Evolutionary conservation across 2,113 vertebrate genomes (phyloP).

Genomic region (Pardalotus punctatus): DNA sequence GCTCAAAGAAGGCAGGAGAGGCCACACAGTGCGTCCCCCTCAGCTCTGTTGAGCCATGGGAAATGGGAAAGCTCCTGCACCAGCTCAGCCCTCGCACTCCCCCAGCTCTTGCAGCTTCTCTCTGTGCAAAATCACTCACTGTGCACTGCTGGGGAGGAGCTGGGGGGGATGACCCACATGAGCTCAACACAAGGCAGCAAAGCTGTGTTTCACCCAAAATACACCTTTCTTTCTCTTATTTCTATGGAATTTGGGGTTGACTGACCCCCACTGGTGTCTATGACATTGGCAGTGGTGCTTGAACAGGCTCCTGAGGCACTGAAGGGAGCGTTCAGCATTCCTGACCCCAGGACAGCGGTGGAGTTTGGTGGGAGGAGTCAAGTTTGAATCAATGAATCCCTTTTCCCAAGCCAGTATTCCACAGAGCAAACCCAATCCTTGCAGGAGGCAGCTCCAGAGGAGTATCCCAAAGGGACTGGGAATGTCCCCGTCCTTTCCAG

Average conservation of each 20-base stretch:
- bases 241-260: background rate
- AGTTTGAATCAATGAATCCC: background rate
- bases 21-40: background rate
- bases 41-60: background rate
- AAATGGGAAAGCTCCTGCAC: background rate
- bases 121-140: rapidly evolving
- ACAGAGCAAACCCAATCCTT: background rate
- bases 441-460: background rate
- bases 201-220: background rate
- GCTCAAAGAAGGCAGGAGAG: background rate
- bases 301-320: background rate
- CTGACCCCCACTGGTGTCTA: rapidly evolving
- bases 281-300: rapidly evolving
- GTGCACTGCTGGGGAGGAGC: background rate
- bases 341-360: background rate
- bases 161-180: rapidly evolving
- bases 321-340: background rate
- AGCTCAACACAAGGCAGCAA: background rate
- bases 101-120: background rate
- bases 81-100: background rate
- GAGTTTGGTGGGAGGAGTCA: background rate
- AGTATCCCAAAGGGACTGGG: background rate
- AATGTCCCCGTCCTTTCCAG: background rate
- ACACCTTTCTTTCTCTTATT: background rate
- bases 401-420: background rate